These are phyloP conservation scores for Aphaenogaster rudis DNA, from an alignment of 1,140 invertebrate species.

Conservation along the genomic window DNA sequence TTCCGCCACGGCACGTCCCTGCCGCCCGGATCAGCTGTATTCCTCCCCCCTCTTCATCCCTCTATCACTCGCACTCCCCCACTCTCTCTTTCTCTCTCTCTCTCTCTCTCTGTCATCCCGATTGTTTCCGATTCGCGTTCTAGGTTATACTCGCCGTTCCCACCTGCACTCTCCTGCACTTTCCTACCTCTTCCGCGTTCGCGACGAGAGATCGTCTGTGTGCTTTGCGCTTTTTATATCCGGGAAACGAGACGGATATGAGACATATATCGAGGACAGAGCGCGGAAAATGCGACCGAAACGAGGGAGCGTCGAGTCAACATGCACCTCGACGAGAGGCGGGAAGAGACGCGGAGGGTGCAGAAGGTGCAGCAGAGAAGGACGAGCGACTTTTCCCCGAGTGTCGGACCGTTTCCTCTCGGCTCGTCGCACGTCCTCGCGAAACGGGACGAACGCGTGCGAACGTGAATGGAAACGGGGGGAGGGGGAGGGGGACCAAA, in stretches of 20 bases:
- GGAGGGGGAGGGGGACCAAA: too few species aligned
- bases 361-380: conserved; percentile 23
- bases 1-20: conserved; percentile 74
- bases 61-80: neutral
- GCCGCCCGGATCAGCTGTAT: conserved; percentile 79
- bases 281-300: neutral
- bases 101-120: conserved; percentile 64
- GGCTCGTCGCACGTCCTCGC: too few species aligned
- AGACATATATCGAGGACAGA: neutral
- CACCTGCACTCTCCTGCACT: neutral
- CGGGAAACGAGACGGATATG: neutral
- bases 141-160: conserved; percentile 69
- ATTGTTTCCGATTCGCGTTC: conserved; percentile 72
- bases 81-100: neutral
- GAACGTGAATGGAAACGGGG: neutral
- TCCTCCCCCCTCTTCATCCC: neutral
- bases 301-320: neutral
- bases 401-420: neutral
- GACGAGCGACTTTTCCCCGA: neutral
- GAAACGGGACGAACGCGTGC: neutral
- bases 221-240: neutral
- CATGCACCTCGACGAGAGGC: neutral
- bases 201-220: too few species aligned
- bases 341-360: neutral
- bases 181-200: neutral